Conservation (phyloP, 2,113 vertebrate species). For the Fulmarus glacialis region DNA sequence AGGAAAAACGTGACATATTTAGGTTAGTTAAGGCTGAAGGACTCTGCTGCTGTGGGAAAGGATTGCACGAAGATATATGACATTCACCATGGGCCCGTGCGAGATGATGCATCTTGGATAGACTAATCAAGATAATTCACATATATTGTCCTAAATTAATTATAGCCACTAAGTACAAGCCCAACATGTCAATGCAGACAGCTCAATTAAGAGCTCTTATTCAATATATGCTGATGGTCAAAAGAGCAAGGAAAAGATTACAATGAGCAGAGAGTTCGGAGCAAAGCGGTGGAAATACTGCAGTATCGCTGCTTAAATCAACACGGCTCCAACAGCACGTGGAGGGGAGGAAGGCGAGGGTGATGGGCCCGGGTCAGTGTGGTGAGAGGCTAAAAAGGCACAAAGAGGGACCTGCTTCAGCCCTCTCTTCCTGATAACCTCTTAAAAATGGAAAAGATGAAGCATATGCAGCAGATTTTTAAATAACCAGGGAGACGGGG, state of each 20-base stretch:
- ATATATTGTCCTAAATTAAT: slow-evolving; percentile 65
- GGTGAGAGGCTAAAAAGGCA: neutral
- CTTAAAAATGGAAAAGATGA: neutral
- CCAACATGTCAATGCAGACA: slow-evolving; percentile 42
- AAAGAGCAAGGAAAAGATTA: slow-evolving; percentile 35
- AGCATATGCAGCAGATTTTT: neutral
- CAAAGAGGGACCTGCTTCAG: neutral
- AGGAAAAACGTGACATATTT: slow-evolving; percentile 57
- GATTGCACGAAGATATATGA: neutral
- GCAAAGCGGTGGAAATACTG: neutral
- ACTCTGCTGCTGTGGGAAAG: neutral
- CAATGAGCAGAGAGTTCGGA: neutral
- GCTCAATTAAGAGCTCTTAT: slow-evolving; percentile 57
- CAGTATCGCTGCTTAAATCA: neutral
- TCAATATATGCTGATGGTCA: slow-evolving; percentile 33
- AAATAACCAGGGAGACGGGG: neutral
- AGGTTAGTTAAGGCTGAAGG: slow-evolving; percentile 57
- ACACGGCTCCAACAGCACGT: rapidly evolving
- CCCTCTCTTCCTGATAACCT: neutral
- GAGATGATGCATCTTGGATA: slow-evolving; percentile 42
- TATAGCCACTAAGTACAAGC: slow-evolving; percentile 61
- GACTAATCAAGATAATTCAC: slow-evolving; percentile 60
- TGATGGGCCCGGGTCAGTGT: neutral
- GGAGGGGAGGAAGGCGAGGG: neutral
- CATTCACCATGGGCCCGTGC: neutral